Evolutionary conservation across 2,113 vertebrate genomes (phyloP), one percentile per base, ranked within the genome.

Genomic region (Physeter macrocephalus): DNA sequence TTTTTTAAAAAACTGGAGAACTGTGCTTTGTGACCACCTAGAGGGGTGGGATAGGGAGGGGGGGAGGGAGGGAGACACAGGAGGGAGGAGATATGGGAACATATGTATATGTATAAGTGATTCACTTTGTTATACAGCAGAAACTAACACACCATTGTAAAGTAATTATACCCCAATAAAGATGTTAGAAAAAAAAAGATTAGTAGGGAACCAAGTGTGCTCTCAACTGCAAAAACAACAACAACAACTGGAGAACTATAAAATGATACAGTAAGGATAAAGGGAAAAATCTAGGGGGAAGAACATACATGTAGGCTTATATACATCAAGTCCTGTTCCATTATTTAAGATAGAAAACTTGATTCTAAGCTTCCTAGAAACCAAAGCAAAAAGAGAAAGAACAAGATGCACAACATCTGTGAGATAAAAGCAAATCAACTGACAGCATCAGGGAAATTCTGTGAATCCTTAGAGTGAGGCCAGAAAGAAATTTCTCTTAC

Each of bases 321-420:
- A 34, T 21, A 39, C 27, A 31, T 78, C 62, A 78, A 78, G n/a
- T 36, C 36, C 12, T 18, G 0, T 94, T 81, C 21, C 39, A 13
- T 94, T 93, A 72, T 77, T 83, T 95, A 69, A 80, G 46, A 52
- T 7, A 83, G n/a, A 81, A 95, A 93, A 46, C 14, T n/a, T 85
- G 66, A 75, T 94, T 81, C 81, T n/a, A 69, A 91, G 90, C 54
- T 87, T 96, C 86, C 94, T 86, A 71, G 87, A 23, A 93, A 91
- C 82, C 82, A 86, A 87, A 89, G 67, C 46, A 94, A 93, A 93
- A 82, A 86, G 25, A 29, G 10, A 69, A 52, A 69, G 52, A 88
- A 62, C 8, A 86, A 39, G 13, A 62, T 36, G 1, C 7, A 29
- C 12, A 57, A 34, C 5, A 59, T 41, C 4, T 3, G 2, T 93